A percentile compares a stretch with the other conserved stretches of the same genome.
Conservation (phyloP, 1,140 invertebrate species). For the Acromyrmex echinatior region DNA sequence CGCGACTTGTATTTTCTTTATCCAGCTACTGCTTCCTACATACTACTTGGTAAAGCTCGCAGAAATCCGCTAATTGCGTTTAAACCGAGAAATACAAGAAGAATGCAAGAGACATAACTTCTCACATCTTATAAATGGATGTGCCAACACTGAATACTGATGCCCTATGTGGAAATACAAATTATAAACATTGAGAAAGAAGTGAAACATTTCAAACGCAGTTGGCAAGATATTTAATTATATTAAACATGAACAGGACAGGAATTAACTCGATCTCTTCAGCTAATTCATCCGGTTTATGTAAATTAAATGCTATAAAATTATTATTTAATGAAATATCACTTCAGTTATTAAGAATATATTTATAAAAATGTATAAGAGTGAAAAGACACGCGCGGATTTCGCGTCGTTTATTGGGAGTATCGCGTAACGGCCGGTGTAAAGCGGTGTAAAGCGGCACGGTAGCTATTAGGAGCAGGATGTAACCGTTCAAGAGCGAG, state of each 20-base stretch:
- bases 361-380: not conserved
- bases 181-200: conserved; percentile 5
- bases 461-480: conserved; percentile 78
- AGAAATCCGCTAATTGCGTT: conserved; percentile 58
- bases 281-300: conserved; percentile 4
- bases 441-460: conserved; percentile 53
- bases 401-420: conserved; percentile 38
- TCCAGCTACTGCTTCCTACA: conserved; percentile 4
- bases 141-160: conserved; percentile 16
- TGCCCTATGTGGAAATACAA: conserved; percentile 3
- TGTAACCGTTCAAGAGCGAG: conserved; percentile 81
- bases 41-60: conserved; percentile 43
- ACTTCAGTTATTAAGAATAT: not conserved
- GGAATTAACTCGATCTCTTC: not conserved
- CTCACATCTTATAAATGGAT: not conserved
- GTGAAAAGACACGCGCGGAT: not conserved
- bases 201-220: not conserved
- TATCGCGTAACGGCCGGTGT: conserved; percentile 38
- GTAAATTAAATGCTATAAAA: conserved; percentile 1
- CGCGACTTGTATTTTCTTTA: conserved; percentile 38
- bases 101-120: not conserved
- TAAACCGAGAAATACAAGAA: conserved; percentile 18
- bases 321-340: conserved; percentile 1
- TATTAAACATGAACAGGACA: too few relatives aligned
- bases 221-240: conserved; percentile 5